A percentile compares a stretch with the other conserved stretches of the same genome.
Evolutionary conservation across 2,888 invertebrate species (phyloP).

Genomic region (Drosophila subquinaria): DNA sequence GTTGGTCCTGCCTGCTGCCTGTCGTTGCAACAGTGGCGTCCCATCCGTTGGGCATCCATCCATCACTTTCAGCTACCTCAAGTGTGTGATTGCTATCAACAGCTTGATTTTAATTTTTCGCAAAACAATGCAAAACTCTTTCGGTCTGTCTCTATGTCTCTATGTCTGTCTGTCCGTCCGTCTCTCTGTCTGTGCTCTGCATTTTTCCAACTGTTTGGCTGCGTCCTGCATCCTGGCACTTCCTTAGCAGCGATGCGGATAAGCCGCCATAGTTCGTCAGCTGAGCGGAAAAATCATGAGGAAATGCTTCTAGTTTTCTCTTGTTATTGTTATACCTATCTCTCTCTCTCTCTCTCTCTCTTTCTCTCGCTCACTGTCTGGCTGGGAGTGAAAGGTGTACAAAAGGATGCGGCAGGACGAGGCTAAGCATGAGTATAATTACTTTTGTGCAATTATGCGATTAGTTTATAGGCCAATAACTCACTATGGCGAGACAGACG

Average conservation of each 20-base stretch:
- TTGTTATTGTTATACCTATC: slow-evolving; percentile 2
- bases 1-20: slow-evolving; percentile 16
- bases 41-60: slow-evolving; percentile 10
- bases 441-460: slow-evolving; percentile 81
- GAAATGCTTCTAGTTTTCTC: slow-evolving; percentile 38
- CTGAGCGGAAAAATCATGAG: slow-evolving; percentile 77
- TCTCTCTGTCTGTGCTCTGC: slow-evolving; percentile 33
- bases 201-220: slow-evolving; percentile 56
- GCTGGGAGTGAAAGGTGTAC: slow-evolving; percentile 47
- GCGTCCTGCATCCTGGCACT: slow-evolving; percentile 36
- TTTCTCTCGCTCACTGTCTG: no score
- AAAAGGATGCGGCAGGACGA: slow-evolving; percentile 46
- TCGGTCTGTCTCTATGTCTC: slow-evolving; percentile 7
- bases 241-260: slow-evolving; percentile 66
- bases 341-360: no score
- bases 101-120: slow-evolving; percentile 75
- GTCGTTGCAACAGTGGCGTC: slow-evolving; percentile 15
- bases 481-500: slow-evolving; percentile 65
- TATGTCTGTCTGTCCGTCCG: slow-evolving; percentile 13
- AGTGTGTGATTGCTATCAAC: slow-evolving; percentile 80
- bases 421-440: slow-evolving; percentile 68
- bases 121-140: slow-evolving; percentile 47
- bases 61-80: slow-evolving; percentile 64
- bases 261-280: slow-evolving; percentile 78
- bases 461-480: slow-evolving; percentile 83